Conservation (phyloP, 2,888 invertebrate species). For the Iphiclides podalirius region DNA sequence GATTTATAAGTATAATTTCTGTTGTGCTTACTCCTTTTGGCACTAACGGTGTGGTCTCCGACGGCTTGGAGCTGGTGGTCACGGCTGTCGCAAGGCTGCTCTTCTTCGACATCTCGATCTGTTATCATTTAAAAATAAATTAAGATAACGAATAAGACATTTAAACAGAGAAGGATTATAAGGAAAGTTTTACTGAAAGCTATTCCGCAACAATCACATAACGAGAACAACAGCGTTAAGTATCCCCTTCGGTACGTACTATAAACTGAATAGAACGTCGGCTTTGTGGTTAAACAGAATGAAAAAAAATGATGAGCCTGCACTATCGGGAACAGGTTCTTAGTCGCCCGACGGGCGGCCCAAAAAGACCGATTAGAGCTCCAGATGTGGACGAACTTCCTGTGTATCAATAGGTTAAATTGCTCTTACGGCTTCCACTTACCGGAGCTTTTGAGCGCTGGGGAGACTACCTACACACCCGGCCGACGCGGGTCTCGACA, state of each 20-base stretch:
- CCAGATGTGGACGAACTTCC: conserved; percentile 34
- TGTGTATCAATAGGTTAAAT: conserved; percentile 39
- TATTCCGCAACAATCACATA: background rate
- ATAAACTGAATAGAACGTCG: too few species aligned
- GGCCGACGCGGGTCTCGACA: conserved; percentile 16
- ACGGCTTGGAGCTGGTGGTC: conserved; percentile 31
- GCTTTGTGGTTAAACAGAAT: background rate
- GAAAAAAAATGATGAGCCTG: background rate
- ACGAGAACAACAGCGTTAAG: background rate
- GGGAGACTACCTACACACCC: conserved; percentile 19
- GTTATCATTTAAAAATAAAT: conserved; percentile 24
- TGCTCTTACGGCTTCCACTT: conserved; percentile 43
- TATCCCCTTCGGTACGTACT: too few species aligned
- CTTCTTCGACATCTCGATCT: conserved; percentile 53
- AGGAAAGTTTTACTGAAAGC: too few species aligned
- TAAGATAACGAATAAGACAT: conserved; percentile 5
- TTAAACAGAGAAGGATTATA: background rate
- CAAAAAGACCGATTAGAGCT: conserved; percentile 4
- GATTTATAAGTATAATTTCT: too few species aligned
- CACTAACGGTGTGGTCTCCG: conserved; percentile 60
- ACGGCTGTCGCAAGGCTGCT: conserved; percentile 36
- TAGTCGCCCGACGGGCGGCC: background rate
- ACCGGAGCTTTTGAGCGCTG: conserved; percentile 19
- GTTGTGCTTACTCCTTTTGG: conserved; percentile 47
- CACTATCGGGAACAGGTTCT: background rate